These are phyloP conservation scores for Atherinosoma microstoma DNA, from an alignment of 2,797 vertebrate species.

Conservation along the genomic window DNA sequence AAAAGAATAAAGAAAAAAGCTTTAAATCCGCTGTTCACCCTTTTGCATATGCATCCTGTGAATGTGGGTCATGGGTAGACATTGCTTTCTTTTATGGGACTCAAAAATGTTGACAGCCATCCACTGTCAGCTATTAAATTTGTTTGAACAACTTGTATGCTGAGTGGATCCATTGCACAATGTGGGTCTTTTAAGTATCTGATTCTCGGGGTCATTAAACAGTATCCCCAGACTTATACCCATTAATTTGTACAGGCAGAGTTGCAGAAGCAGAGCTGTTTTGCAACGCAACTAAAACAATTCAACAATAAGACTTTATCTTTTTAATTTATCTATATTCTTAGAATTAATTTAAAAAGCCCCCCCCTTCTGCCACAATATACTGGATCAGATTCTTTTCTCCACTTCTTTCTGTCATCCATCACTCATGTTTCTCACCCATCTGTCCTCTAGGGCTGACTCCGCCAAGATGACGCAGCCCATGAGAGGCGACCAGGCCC, in stretches of 20 bases:
- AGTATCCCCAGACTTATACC: neutral
- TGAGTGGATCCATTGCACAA: neutral
- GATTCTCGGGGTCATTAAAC: neutral
- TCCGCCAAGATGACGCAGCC: slow-evolving; percentile 91
- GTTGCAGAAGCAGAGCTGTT: neutral
- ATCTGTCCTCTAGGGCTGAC: slow-evolving; percentile 84
- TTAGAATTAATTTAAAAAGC: neutral
- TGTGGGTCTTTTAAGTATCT: neutral
- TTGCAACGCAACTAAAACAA: neutral
- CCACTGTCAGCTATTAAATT: neutral
- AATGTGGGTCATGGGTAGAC: neutral
- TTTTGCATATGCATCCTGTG: neutral
- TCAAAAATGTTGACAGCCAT: neutral
- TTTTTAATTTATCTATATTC: neutral
- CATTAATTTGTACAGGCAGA: neutral
- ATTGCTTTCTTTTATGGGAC: neutral
- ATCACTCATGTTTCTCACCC: slow-evolving; percentile 25
- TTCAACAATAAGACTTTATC: neutral
- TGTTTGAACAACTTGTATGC: neutral
- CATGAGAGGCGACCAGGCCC: slow-evolving; percentile 83
- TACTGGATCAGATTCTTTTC: slow-evolving; percentile 12
- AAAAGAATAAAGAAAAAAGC: neutral
- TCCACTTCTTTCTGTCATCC: slow-evolving; percentile 13
- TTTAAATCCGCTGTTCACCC: neutral
- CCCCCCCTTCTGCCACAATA: neutral